phyloP scores from a whole-genome alignment of 92 coral and sea anemone species.

The Phenganax marumi region DNA sequence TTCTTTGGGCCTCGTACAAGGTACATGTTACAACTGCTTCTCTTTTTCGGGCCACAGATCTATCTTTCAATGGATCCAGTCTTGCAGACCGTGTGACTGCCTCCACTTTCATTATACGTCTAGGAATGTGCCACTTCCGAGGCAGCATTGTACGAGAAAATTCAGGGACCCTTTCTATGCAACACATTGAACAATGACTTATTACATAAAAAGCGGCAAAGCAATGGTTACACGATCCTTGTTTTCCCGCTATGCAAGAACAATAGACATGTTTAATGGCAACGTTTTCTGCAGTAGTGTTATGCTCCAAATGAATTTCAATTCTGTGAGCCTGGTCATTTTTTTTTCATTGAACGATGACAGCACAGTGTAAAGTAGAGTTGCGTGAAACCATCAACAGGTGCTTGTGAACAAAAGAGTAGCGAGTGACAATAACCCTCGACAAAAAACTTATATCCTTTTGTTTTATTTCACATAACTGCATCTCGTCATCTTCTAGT shows the following conservation, averaged over 20 bases:
- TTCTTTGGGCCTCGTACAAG: not conserved
- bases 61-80: not conserved
- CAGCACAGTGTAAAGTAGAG: not conserved
- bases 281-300: not conserved
- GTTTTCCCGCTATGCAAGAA: not conserved
- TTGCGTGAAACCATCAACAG: too few species aligned
- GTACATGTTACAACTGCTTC: not conserved
- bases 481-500: not conserved
- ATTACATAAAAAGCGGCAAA: too few species aligned
- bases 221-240: not conserved
- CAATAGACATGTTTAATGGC: not conserved
- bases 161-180: not conserved
- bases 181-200: not conserved
- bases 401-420: not conserved
- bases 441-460: not conserved
- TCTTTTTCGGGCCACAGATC: constrained; percentile 10
- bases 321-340: too few species aligned
- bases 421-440: constrained; percentile 11
- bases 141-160: too few species aligned
- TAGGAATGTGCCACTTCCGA: constrained; percentile 3
- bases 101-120: not conserved
- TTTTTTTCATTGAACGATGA: constrained; percentile 1
- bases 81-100: not conserved
- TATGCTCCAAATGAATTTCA: not conserved
- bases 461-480: not conserved